Evolutionary conservation across 53 echinoderm and acorn worm genomes (phyloP).

Genomic region (Luidia sarsii): DNA sequence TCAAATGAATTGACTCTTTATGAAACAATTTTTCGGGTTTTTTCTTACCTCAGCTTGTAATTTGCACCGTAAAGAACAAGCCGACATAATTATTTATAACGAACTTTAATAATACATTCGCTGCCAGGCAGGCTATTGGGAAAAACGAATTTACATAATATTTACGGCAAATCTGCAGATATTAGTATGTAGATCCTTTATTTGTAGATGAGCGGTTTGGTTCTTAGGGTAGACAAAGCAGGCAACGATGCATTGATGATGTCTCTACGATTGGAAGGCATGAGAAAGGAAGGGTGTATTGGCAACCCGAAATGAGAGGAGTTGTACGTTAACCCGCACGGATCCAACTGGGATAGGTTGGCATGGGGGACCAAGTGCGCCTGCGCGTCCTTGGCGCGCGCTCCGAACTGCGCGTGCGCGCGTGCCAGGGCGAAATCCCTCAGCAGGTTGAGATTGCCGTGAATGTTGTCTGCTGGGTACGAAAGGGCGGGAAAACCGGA

Average conservation of each 20-base stretch:
- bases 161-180: too few species aligned
- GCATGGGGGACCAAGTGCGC: too few species aligned
- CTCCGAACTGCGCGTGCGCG: background rate
- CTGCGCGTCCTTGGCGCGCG: background rate
- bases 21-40: too few species aligned
- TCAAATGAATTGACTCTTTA: too few species aligned
- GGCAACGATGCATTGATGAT: background rate
- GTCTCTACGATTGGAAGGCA: background rate
- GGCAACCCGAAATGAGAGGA: background rate
- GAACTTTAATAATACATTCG: too few species aligned
- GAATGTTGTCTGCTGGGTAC: constrained; percentile 11
- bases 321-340: background rate
- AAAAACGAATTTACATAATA: too few species aligned
- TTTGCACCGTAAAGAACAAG: too few species aligned
- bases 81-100: too few species aligned
- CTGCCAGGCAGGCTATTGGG: too few species aligned
- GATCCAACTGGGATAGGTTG: too few species aligned
- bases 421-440: background rate
- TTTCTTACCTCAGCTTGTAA: too few species aligned
- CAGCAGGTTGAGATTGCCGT: constrained; percentile 19
- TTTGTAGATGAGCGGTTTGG: background rate
- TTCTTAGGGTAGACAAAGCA: constrained; percentile 9
- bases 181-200: too few species aligned
- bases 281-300: background rate
- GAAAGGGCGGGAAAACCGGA: background rate